Conservation (phyloP, 2,113 vertebrate genomes). For the Motacilla tschutschensis region DNA sequence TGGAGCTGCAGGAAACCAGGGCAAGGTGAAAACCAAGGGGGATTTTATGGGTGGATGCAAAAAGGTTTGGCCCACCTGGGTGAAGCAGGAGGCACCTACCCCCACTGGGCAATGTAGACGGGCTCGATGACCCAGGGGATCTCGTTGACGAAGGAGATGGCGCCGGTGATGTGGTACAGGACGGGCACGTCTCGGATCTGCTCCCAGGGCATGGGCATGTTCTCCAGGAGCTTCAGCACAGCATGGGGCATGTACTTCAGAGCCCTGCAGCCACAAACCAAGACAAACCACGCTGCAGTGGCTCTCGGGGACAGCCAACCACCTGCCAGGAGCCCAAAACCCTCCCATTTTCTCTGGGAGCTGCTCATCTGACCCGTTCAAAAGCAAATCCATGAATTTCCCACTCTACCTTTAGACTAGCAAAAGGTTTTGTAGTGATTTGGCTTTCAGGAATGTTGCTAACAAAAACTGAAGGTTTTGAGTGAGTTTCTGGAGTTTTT, state of each 20-base stretch:
- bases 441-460: rapidly evolving
- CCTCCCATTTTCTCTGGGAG: background rate
- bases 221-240: constrained; percentile 95
- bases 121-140: constrained; percentile 99
- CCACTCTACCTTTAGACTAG: rapidly evolving
- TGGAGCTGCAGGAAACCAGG: constrained; percentile 74
- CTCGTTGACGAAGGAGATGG: constrained; percentile 98
- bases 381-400: background rate
- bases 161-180: constrained; percentile 96
- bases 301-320: background rate
- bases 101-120: constrained; percentile 97
- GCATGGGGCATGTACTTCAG: constrained; percentile 98
- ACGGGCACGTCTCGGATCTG: constrained; percentile 96
- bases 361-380: background rate
- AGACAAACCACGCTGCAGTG: background rate
- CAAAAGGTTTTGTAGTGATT: background rate
- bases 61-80: background rate
- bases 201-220: constrained; percentile 99
- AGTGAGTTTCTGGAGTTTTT: background rate
- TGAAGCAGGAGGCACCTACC: constrained; percentile 73
- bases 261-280: constrained; percentile 71
- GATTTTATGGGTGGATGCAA: background rate
- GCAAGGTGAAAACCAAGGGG: rapidly evolving
- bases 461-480: rapidly evolving
- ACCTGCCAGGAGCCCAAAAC: background rate